Conservation (phyloP, 1,140 invertebrate genomes). For the Drosophila eugracilis region DNA sequence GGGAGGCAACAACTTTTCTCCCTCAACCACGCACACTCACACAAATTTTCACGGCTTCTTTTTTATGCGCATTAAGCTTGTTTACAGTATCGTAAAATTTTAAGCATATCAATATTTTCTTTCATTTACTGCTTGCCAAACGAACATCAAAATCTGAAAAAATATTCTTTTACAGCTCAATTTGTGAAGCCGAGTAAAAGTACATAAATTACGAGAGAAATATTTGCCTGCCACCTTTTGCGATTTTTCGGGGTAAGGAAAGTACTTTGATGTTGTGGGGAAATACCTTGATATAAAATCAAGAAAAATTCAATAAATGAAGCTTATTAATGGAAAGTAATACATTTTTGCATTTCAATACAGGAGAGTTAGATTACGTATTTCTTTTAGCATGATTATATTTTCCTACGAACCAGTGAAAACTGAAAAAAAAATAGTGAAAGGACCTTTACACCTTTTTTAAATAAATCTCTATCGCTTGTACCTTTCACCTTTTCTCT, state of each 20-base stretch:
- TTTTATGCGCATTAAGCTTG: constrained; percentile 73
- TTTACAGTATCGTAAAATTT: constrained; percentile 82
- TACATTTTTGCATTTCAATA: too few relatives aligned
- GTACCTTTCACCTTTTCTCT: constrained; percentile 3
- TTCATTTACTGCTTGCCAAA: constrained; percentile 37
- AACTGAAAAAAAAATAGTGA: not conserved
- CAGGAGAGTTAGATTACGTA: too few relatives aligned
- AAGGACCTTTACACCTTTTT: not conserved
- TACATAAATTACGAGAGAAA: not conserved
- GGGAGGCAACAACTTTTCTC: constrained; percentile 16
- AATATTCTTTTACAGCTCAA: constrained; percentile 73
- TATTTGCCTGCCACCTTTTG: not conserved
- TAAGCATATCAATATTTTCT: constrained; percentile 48
- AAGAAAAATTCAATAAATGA: too few relatives aligned
- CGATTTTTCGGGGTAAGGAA: not conserved
- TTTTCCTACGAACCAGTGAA: not conserved
- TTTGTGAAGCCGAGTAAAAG: constrained; percentile 50
- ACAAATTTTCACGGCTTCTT: constrained; percentile 42
- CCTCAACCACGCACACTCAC: constrained; percentile 22
- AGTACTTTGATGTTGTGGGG: not conserved
- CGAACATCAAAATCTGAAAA: constrained; percentile 48
- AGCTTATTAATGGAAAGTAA: too few relatives aligned
- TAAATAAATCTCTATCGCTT: constrained; percentile 1
- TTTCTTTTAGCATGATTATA: too few relatives aligned
- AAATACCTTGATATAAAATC: not conserved